A percentile compares a stretch with the other conserved stretches of the same genome.
These are phyloP conservation scores for Rhineura floridana DNA, from an alignment of 2,113 vertebrate genomes.

Conservation along the genomic window DNA sequence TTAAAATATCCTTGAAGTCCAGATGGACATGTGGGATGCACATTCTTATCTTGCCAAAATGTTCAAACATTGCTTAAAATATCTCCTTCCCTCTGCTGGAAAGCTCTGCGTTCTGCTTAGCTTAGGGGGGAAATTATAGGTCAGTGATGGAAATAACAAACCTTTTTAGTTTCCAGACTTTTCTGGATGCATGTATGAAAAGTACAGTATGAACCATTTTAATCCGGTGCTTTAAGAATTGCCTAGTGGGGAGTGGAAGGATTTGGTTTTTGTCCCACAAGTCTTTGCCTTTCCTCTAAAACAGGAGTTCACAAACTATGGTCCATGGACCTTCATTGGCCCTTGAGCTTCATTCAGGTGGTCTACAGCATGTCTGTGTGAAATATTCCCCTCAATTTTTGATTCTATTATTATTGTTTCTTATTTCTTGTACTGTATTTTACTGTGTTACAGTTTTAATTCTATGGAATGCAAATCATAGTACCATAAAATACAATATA, in stretches of 20 bases:
- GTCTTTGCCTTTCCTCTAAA: background rate
- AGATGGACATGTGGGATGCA: background rate
- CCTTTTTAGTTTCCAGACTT: background rate
- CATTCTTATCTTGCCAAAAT: conserved; percentile 9
- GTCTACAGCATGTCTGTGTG: too few relatives aligned
- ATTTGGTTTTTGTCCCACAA: background rate
- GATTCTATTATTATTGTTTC: too few relatives aligned
- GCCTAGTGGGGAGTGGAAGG: background rate
- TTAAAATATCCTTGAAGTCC: background rate
- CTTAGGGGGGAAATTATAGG: background rate
- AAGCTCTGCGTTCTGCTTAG: conserved; percentile 37
- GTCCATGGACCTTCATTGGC: too few relatives aligned
- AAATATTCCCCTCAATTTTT: too few relatives aligned
- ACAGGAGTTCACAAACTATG: too few relatives aligned
- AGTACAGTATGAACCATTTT: background rate
- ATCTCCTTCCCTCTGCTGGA: conserved; percentile 11
- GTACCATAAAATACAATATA: too few relatives aligned
- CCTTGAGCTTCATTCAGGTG: too few relatives aligned
- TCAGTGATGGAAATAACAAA: background rate
- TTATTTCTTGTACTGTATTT: too few relatives aligned
- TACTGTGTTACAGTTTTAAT: too few relatives aligned
- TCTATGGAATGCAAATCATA: too few relatives aligned
- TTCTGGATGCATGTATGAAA: background rate
- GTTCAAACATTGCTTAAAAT: conserved; percentile 6
- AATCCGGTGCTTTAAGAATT: background rate